Conservation (phyloP, 2,888 invertebrate genomes). For the Hofmannophila pseudospretella region DNA sequence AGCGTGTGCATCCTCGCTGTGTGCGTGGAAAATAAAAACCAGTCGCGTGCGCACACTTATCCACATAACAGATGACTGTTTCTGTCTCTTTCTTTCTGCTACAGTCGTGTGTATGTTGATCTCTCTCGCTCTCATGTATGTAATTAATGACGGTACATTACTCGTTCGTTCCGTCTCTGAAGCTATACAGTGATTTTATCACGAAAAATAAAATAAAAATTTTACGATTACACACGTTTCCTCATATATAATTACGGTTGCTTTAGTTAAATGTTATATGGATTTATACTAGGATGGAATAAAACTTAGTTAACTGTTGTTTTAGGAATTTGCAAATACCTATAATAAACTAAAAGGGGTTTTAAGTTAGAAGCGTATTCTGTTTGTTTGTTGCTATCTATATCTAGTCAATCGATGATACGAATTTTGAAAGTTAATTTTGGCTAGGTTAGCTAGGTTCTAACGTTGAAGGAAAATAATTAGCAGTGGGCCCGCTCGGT, state of each 20-base stretch:
- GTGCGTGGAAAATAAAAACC: conserved; percentile 44
- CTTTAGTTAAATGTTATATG: too few relatives aligned
- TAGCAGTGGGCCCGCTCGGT: too few relatives aligned
- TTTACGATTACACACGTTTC: conserved; percentile 7
- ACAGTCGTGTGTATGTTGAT: conserved; percentile 10
- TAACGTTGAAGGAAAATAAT: too few relatives aligned
- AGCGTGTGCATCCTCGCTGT: conserved; percentile 22
- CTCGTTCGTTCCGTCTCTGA: conserved; percentile 30
- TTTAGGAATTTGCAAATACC: too few relatives aligned
- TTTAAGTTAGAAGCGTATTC: too few relatives aligned
- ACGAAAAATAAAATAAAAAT: conserved; percentile 5
- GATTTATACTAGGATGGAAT: too few relatives aligned
- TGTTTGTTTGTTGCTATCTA: too few relatives aligned
- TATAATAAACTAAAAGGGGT: too few relatives aligned
- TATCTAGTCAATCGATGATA: too few relatives aligned
- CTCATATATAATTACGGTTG: conserved; percentile 3
- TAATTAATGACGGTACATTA: conserved; percentile 47
- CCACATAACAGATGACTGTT: conserved; percentile 44
- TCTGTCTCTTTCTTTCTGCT: conserved; percentile 25
- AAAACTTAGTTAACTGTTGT: too few relatives aligned
- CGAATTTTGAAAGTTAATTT: too few relatives aligned
- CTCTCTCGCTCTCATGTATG: conserved; percentile 31
- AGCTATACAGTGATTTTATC: conserved; percentile 25
- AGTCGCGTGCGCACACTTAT: conserved; percentile 52
- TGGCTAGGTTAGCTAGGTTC: too few relatives aligned